A percentile compares a stretch with the other conserved stretches of the same genome.
These are phyloP conservation scores for Laticauda laticaudata DNA, from an alignment of 2,113 vertebrate genomes.

Conservation along the genomic window DNA sequence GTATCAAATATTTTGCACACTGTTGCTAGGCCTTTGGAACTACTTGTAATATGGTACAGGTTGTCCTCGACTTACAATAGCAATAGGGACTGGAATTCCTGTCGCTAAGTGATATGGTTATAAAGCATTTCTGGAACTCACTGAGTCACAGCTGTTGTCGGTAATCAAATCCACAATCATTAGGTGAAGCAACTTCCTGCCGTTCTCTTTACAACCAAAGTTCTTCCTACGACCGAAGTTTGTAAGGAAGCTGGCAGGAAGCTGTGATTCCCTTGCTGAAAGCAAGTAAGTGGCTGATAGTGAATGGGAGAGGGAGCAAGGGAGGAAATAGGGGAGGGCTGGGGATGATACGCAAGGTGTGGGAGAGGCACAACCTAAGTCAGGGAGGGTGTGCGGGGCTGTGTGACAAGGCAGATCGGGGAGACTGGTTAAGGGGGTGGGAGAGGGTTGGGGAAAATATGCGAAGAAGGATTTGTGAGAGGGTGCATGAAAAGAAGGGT, in stretches of 20 bases:
- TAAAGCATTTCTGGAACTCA: background rate
- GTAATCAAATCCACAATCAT: background rate
- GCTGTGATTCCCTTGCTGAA: background rate
- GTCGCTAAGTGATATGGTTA: background rate
- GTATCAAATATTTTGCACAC: background rate
- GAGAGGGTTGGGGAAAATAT: background rate
- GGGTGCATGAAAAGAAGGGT: background rate
- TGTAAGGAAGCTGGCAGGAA: background rate
- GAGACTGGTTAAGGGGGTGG: background rate
- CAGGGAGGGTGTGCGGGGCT: background rate
- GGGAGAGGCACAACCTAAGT: background rate
- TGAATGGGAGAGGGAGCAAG: background rate
- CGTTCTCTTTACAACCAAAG: background rate
- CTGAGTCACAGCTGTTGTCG: background rate
- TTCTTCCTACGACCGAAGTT: background rate
- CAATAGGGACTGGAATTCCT: background rate
- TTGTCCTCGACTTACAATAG: background rate
- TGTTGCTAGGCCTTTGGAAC: background rate
- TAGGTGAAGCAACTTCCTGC: background rate
- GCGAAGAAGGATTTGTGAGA: background rate
- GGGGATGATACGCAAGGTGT: background rate
- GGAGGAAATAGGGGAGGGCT: background rate
- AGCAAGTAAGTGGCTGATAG: background rate
- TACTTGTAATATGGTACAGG: background rate
- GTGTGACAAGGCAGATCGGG: background rate